Base-by-base conservation (phyloP, 2,113 vertebrate genomes). In the Ceratotherium simum region DNA sequence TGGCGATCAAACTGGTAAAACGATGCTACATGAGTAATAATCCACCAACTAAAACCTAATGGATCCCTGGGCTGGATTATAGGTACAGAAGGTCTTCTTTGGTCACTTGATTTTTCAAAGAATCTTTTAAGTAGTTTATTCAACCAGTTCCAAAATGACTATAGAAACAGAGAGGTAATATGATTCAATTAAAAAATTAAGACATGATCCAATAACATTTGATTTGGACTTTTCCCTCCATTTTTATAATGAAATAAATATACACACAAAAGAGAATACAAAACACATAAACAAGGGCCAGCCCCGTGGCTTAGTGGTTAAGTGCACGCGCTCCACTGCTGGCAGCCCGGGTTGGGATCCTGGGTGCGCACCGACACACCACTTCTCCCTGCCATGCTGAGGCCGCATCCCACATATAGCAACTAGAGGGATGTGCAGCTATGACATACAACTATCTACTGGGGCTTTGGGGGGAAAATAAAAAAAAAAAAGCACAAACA, bases 21-120 rank as follows among this genome's bases (percentile, higher is more conserved):
- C 90, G 99, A 98, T 91, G 99, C 99, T 92, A 99, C 94, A 84
- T 99, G 99, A 96, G 99, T 99, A 96, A 99, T 91, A 98, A 99
- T 97, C 99, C 99, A 99, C 99, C 99, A 99, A 56, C 99, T 99
- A 98, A 99, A 99, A 73, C 99, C 99, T 91, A 99, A 20, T 4
- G 99, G 98, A 95, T 99, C 99, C 97, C 99, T 99, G 96, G 99
- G 99, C 51, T 99, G 99, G n/a, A 98, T 81, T 85, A 97, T 36
- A 96, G 97, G 98, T 17, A 81, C 46, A 95, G 96, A 83, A 4
- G 29, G 20, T 64, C 25, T 84, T 98, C 98, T 98, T 91, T 31
- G 94, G 89, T 85, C 91, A 97, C 73, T 97, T 27, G 97, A 87
- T 46, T 20, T 98, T 95, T 98, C 98, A 98, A 99, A 97, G 31